Evolutionary conservation across 2,888 invertebrate species (phyloP).

Genomic region (Pheosia tremula): DNA sequence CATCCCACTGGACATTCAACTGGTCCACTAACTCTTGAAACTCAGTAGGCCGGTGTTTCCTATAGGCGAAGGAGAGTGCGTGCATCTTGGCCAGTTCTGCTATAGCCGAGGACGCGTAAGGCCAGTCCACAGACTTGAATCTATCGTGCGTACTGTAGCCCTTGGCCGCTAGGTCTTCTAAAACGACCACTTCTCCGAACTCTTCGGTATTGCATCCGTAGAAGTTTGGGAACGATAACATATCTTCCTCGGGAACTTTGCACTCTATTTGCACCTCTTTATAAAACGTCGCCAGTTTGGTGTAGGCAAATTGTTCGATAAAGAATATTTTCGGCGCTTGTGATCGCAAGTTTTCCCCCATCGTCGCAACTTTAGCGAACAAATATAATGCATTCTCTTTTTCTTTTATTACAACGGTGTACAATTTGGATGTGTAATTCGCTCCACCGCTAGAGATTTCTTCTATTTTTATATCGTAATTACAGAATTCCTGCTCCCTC

Average conservation of each 20-base stretch:
- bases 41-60: constrained; percentile 50
- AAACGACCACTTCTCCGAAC: constrained; percentile 55
- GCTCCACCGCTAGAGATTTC: constrained; percentile 46
- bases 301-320: constrained; percentile 56
- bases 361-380: constrained; percentile 58
- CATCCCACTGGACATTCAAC: constrained; percentile 28
- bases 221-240: constrained; percentile 48
- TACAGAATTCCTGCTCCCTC: constrained; percentile 29
- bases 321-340: constrained; percentile 41
- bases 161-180: constrained; percentile 56
- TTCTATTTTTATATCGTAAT: constrained; percentile 32
- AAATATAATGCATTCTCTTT: constrained; percentile 38
- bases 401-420: constrained; percentile 31
- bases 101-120: constrained; percentile 54
- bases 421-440: constrained; percentile 49
- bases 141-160: constrained; percentile 58
- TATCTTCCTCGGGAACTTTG: constrained; percentile 42
- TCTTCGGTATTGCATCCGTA: constrained; percentile 47
- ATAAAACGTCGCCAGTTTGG: constrained; percentile 45
- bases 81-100: constrained; percentile 66
- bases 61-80: constrained; percentile 60
- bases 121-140: constrained; percentile 57
- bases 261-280: constrained; percentile 46
- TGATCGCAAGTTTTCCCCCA: constrained; percentile 48
- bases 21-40: constrained; percentile 40